These are phyloP conservation scores for Herpailurus yagouaroundi DNA, from an alignment of 2,113 vertebrate genomes.

Conservation along the genomic window DNA sequence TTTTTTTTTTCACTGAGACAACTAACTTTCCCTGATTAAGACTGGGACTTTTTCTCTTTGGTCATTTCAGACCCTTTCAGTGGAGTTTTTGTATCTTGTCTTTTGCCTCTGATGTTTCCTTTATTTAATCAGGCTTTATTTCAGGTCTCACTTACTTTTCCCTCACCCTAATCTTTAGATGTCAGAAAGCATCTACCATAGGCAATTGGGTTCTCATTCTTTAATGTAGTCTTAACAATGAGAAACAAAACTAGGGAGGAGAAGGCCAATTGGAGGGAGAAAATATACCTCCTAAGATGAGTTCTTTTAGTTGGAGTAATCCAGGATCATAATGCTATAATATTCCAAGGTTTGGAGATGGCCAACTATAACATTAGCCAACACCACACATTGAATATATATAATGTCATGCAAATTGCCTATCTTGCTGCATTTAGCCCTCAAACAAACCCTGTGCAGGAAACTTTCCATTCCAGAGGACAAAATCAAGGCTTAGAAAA, in stretches of 20 bases:
- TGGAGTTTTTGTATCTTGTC: conserved; percentile 58
- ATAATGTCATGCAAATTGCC: neutral
- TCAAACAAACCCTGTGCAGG: neutral
- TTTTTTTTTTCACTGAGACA: conserved; percentile 52
- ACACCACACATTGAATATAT: neutral
- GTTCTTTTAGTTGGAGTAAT: neutral
- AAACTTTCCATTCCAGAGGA: neutral
- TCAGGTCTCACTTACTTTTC: conserved; percentile 38
- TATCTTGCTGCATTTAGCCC: neutral
- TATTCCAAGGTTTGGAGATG: neutral
- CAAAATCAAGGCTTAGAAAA: neutral
- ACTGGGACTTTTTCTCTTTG: conserved; percentile 68
- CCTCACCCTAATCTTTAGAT: neutral
- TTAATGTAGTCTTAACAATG: neutral
- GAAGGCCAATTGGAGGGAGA: neutral
- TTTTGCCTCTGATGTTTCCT: conserved; percentile 63
- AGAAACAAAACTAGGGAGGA: conserved; percentile 7
- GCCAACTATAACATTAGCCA: neutral
- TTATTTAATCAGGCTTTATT: conserved; percentile 60
- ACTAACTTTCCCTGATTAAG: conserved; percentile 68
- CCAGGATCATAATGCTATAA: neutral
- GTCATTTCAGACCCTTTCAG: conserved; percentile 57
- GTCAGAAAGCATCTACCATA: neutral
- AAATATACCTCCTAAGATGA: neutral
- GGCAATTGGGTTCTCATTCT: neutral